Evolutionary conservation across 2,113 vertebrate genomes (phyloP).

Genomic region (Nanorana parkeri): DNA sequence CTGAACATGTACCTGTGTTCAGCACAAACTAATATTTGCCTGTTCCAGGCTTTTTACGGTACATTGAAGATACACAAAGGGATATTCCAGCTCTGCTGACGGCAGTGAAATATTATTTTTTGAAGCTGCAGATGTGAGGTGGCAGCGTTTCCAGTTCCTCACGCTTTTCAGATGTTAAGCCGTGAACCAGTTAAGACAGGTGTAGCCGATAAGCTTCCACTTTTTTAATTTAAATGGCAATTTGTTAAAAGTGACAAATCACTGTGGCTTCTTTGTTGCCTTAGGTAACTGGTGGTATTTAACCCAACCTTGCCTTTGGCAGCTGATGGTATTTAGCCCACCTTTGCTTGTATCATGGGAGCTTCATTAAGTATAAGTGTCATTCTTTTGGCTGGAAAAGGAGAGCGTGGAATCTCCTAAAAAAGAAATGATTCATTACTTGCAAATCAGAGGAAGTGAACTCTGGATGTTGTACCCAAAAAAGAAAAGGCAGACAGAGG

Average conservation of each 20-base stretch:
- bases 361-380: too few relatives aligned
- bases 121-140: slow-evolving; percentile 20
- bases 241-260: background rate
- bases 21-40: slow-evolving; percentile 34
- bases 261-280: background rate
- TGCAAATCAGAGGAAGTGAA: too few relatives aligned
- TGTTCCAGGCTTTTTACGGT: slow-evolving; percentile 11
- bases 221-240: background rate
- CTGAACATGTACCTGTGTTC: background rate
- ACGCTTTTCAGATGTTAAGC: background rate
- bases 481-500: too few relatives aligned
- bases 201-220: background rate
- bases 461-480: too few relatives aligned
- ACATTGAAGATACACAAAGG: slow-evolving; percentile 10
- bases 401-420: too few relatives aligned
- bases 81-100: slow-evolving; percentile 16
- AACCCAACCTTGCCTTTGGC: too few relatives aligned
- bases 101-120: background rate
- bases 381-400: too few relatives aligned
- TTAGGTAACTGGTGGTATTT: too few relatives aligned
- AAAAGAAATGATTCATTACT: too few relatives aligned
- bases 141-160: slow-evolving; percentile 12
- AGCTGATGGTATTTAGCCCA: too few relatives aligned
- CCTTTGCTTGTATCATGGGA: too few relatives aligned
- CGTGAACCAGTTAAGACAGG: slow-evolving; percentile 23